Conservation (phyloP, 2,113 vertebrate genomes). For the Mellivora capensis region DNA sequence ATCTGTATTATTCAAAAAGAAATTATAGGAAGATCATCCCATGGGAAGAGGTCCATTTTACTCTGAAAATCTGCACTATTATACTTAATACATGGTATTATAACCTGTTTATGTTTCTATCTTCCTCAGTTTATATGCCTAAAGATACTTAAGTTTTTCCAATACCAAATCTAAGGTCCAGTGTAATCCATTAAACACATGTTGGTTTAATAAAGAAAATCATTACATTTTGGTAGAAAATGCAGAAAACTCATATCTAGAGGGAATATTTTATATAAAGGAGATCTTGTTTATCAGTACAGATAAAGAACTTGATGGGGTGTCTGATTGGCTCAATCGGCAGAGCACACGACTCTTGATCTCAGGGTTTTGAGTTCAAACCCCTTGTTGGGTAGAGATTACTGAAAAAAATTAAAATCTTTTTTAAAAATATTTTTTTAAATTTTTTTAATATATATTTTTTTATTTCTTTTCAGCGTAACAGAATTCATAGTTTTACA, state of each 20-base stretch:
- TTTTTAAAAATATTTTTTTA: neutral
- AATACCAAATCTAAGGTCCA: neutral
- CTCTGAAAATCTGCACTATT: neutral
- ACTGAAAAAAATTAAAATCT: neutral
- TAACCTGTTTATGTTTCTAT: neutral
- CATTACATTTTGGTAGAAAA: neutral
- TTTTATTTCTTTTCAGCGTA: no score
- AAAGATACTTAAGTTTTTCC: neutral
- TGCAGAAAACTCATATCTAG: neutral
- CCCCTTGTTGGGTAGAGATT: neutral
- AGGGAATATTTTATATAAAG: neutral
- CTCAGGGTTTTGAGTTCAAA: neutral
- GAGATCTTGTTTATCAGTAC: neutral
- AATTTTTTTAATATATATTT: no score
- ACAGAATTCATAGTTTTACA: no score
- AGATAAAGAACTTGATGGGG: neutral
- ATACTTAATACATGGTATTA: neutral
- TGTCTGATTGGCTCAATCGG: neutral
- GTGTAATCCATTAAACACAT: neutral
- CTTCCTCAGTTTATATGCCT: neutral
- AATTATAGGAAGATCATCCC: neutral
- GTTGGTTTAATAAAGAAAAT: neutral
- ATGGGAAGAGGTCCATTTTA: neutral
- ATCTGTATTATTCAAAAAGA: neutral
- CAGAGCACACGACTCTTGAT: neutral